Evolutionary conservation across 1,140 invertebrate genomes (phyloP), one percentile per base, ranked within the genome.

Genomic region (Tyrophagus putrescentiae): DNA sequence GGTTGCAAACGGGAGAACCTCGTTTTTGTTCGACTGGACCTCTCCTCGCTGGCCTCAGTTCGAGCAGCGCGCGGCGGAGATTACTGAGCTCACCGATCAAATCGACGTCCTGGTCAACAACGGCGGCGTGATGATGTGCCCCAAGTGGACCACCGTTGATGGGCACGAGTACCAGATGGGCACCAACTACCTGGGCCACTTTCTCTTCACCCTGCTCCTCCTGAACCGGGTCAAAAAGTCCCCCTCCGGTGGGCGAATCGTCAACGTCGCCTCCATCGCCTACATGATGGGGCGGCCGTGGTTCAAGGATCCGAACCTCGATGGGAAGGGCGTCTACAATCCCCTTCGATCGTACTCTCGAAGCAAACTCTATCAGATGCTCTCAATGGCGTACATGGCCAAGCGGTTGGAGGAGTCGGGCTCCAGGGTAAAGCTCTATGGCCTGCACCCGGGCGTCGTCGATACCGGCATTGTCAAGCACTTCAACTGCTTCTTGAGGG

Each of bases 281-380:
- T 71, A 72, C 54, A 57, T 57, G 67, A 72, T 70, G 59, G 85
- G 84, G 3, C 67, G 71, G 36, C 79, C 92, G 45, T 77, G 89
- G 68, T 83, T 90, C 69, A 76, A 81, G 34, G 79, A 83, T 65
- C 69, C 84, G 1, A 60, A 65, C 36, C n/a, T 60, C 1, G 58
- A 64, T 25, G 31, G 16, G 4, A n/a, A n/a, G n/a, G 25, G 78
- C 21, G 39, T 23, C 13, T 64, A 65, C 41, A 36, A 31, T 2
- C 54, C 65, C 11, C 13, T 65, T 1, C 5, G 71, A 39, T 84
- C 85, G 9, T 94, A 93, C 72, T 76, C 76, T 60, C 84, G 89
- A 1, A 87, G 86, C 0, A 95, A 95, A 71, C 84, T 87, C 66
- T 85, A 84, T 1, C 88, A 91, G 66, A 85, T 95, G 61, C 79